phyloP scores from a whole-genome alignment of 1,140 invertebrate genomes.

The Calephelis nemesis region DNA sequence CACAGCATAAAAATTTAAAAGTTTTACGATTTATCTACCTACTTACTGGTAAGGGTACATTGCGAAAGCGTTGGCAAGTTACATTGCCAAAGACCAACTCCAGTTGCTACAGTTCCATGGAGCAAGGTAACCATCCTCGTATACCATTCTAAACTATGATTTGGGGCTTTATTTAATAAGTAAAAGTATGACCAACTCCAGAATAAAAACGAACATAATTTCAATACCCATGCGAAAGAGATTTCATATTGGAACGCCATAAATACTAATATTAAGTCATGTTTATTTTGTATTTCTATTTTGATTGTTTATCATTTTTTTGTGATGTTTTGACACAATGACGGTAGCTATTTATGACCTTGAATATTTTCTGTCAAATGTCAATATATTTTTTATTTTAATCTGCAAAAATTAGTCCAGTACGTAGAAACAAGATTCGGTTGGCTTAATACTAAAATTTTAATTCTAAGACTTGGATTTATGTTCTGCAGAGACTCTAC shows the following conservation, averaged over 20 bases:
- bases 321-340: neutral
- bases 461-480: too few species aligned
- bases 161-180: conserved; percentile 25
- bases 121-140: conserved; percentile 64
- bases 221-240: conserved; percentile 41
- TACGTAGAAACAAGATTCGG: too few species aligned
- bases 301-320: neutral
- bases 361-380: neutral
- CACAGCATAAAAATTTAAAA: too few species aligned
- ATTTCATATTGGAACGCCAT: conserved; percentile 34
- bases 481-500: too few species aligned
- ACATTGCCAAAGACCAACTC: conserved; percentile 70
- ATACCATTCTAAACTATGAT: conserved; percentile 63
- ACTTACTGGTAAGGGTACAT: conserved; percentile 49
- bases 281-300: neutral
- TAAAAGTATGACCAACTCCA: conserved; percentile 56
- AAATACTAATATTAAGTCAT: neutral
- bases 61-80: conserved; percentile 33
- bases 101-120: conserved; percentile 64
- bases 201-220: conserved; percentile 56
- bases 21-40: neutral
- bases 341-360: neutral
- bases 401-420: too few species aligned
- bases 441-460: too few species aligned
- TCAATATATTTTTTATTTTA: neutral